Evolutionary conservation across 2,797 vertebrate species (phyloP).

Genomic region (Rhinatrema bivittatum): DNA sequence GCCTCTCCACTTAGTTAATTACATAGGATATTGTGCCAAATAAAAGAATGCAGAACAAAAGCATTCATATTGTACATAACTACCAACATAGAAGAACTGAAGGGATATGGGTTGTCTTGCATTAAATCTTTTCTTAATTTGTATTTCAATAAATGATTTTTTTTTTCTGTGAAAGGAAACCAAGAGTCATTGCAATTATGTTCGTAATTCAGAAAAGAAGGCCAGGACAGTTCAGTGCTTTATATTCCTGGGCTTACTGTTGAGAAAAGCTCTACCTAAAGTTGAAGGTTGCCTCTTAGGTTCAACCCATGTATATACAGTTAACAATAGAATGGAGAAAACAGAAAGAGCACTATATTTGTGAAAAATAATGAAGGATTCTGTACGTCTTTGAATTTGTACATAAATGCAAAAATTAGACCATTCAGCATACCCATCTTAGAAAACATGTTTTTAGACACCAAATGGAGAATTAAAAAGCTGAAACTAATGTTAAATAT

Average conservation of each 20-base stretch:
- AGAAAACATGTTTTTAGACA: no score
- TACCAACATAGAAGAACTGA: slow-evolving; percentile 44
- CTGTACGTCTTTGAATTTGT: background rate
- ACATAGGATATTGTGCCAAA: slow-evolving; percentile 48
- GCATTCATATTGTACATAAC: slow-evolving; percentile 56
- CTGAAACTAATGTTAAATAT: no score
- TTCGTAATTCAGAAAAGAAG: slow-evolving; percentile 20
- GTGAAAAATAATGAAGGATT: background rate
- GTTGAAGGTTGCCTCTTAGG: slow-evolving; percentile 29
- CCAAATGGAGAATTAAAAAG: no score
- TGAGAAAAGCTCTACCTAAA: slow-evolving; percentile 21
- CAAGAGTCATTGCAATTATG: slow-evolving; percentile 23
- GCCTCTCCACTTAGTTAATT: slow-evolving; percentile 72
- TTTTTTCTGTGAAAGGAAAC: slow-evolving; percentile 36
- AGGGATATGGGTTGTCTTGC: slow-evolving; percentile 17
- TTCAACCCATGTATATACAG: slow-evolving; percentile 3
- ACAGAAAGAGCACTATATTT: background rate
- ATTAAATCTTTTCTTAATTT: slow-evolving; percentile 20
- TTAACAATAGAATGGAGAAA: no score
- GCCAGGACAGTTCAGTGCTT: slow-evolving; percentile 20
- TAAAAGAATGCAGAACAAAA: slow-evolving; percentile 49
- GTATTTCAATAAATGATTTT: slow-evolving; percentile 25
- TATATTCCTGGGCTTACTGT: slow-evolving; percentile 17
- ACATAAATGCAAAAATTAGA: background rate
- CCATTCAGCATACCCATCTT: background rate